Evolutionary conservation across 2,797 vertebrate genomes (phyloP), one percentile per base, ranked within the genome.

Genomic region (Hyperoplus lanceolatus): DNA sequence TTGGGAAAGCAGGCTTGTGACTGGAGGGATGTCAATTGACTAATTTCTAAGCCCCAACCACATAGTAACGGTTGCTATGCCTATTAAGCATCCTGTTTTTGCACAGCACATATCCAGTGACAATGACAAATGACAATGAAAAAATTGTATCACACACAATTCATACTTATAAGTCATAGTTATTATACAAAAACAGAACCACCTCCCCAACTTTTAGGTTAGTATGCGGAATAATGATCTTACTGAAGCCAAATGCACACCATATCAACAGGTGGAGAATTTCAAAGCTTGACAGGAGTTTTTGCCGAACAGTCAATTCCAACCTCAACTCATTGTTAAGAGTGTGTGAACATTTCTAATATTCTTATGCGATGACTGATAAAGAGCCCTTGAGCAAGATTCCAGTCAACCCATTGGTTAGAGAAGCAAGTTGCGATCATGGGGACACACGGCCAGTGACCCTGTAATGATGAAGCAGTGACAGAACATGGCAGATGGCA

Each of bases 401-500:
- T 81, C 60, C 16, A 58, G 3, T 58, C 36, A 78, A 85, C 75
- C 83, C 70, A 84, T 89, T 80, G 81, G 70, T 74, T 83, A 71
- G 68, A 78, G 75, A 74, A 83, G 79, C 82, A 70, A 71, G 59
- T 77, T 81, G 75, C 50, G 79, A 82, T 76, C 73, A 75, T 8
- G 4, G 59, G 82, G 73, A 49, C 79, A 70, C 81, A 18, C 73
- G 79, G 87, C 77, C 85, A 87, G 60, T 90, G 90, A 92, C 88
- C 92, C 84, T 86, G 66, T 89, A 87, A 92, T 88, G 90, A 91
- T 89, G 90, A 69, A 82, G 81, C 86, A 79, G 81, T 89, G 89
- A 90, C 90, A 92, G 88, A 89, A 92, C 89, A 92, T 88, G 90
- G 89, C 91, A 91, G 90, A 92, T 88, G 89, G 89, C 84, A 68